A percentile compares a stretch with the other conserved stretches of the same genome.
Conservation (phyloP, 1,140 invertebrate species). For the Drosophila guanche region DNA sequence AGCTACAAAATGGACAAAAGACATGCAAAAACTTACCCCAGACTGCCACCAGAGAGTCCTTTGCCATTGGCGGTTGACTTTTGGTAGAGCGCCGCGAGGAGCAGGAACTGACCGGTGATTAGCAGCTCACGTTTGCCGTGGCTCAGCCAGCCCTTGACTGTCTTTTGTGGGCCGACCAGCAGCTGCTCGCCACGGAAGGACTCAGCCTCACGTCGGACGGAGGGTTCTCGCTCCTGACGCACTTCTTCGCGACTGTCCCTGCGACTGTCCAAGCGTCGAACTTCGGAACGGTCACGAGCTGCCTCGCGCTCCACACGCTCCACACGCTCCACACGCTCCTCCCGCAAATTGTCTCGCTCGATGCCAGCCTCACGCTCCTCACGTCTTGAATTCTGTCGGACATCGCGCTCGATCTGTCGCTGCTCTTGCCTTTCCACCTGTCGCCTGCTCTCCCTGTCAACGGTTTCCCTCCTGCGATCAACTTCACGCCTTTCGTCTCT, state of each 20-base stretch:
- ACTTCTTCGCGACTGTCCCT: not conserved
- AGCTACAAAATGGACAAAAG: not conserved
- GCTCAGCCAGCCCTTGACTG: conserved; percentile 20
- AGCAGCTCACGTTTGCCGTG: conserved; percentile 49
- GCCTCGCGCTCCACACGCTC: not conserved
- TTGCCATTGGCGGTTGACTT: conserved; percentile 48
- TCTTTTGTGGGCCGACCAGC: not conserved
- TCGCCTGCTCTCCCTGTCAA: too few species aligned
- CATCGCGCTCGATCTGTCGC: too few species aligned
- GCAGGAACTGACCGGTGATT: conserved; percentile 44
- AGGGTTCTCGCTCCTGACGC: not conserved
- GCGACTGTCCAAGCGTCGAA: too few species aligned
- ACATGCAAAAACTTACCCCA: conserved; percentile 33
- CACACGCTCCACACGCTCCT: not conserved
- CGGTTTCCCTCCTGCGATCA: too few species aligned
- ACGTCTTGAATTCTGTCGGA: not conserved
- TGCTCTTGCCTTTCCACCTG: too few species aligned
- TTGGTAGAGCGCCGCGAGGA: conserved; percentile 51
- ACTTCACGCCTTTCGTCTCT: too few species aligned
- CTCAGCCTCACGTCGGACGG: not conserved
- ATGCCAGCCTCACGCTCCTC: not conserved
- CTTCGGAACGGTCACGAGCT: too few species aligned
- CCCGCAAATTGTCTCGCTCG: not conserved
- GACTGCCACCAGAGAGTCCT: conserved; percentile 12
- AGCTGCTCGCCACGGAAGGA: not conserved